Conservation (phyloP, 2,797 vertebrate species). For the Rhinogobio ventralis region DNA sequence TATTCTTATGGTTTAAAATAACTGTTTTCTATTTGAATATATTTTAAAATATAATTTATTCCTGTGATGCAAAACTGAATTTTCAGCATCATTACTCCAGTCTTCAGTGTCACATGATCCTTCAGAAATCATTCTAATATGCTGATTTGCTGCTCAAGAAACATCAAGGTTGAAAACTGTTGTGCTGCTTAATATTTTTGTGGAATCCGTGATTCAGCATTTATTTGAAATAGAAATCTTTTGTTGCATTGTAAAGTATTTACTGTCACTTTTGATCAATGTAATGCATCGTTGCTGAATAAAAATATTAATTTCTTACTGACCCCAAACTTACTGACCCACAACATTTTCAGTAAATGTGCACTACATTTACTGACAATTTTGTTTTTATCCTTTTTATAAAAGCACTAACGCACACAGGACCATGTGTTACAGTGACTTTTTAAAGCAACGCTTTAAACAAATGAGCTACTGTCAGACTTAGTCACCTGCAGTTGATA, state of each 20-base stretch:
- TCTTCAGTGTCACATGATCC: neutral
- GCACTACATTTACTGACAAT: neutral
- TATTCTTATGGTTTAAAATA: neutral
- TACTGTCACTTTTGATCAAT: neutral
- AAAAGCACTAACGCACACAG: neutral
- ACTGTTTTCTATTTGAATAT: neutral
- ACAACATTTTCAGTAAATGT: neutral
- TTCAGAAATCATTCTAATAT: neutral
- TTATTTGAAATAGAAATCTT: neutral
- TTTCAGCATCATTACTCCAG: neutral
- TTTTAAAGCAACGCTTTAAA: neutral
- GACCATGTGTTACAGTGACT: neutral
- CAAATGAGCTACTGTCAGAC: neutral
- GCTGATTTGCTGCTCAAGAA: neutral
- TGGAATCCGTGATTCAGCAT: neutral
- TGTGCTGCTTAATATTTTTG: no score
- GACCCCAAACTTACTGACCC: neutral
- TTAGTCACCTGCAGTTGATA: neutral
- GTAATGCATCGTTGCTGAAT: neutral
- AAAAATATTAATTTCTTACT: neutral
- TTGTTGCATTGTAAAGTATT: neutral
- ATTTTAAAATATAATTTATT: neutral
- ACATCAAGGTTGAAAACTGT: neutral
- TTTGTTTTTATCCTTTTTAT: neutral
- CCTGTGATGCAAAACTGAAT: neutral